phyloP scores from a whole-genome alignment of 1,140 invertebrate species.

The Daktulosphaira vitifoliae region DNA sequence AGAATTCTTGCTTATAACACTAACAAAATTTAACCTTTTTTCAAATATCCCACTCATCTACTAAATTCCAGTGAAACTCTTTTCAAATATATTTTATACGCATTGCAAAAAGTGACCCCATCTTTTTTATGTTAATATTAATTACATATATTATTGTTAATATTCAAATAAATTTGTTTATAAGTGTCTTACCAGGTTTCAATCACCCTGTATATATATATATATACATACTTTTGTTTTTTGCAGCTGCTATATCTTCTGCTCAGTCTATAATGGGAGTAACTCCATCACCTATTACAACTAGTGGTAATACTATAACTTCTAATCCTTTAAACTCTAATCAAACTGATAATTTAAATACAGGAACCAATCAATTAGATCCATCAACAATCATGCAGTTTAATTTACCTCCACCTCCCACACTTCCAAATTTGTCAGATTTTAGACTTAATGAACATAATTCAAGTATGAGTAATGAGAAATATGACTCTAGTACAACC shows the following conservation, averaged over 20 bases:
- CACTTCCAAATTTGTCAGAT: constrained; percentile 15
- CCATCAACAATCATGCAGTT: constrained; percentile 33
- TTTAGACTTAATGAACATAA: constrained; percentile 16
- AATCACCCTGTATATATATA: too few species aligned
- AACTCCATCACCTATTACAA: constrained; percentile 3
- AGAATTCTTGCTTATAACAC: too few species aligned
- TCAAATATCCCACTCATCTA: too few species aligned
- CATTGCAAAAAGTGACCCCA: too few species aligned
- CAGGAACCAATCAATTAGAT: constrained; percentile 26
- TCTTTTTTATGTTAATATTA: too few species aligned
- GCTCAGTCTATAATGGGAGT: constrained; percentile 8
- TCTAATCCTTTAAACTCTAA: constrained; percentile 32
- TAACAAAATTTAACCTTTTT: too few species aligned
- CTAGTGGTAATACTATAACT: background rate
- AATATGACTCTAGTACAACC: constrained; percentile 10
- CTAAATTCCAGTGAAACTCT: too few species aligned
- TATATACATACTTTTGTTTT: background rate
- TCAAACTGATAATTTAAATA: constrained; percentile 31
- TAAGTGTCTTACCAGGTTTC: too few species aligned
- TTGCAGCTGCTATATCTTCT: constrained; percentile 22
- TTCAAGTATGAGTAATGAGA: constrained; percentile 1
- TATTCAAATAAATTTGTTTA: too few species aligned
- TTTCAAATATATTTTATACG: too few species aligned
- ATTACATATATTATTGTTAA: too few species aligned
- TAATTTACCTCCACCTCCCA: constrained; percentile 34